A percentile compares a stretch with the other conserved stretches of the same genome.
Conservation (phyloP, 2,797 vertebrate genomes). For the Clarias platycephalus region DNA sequence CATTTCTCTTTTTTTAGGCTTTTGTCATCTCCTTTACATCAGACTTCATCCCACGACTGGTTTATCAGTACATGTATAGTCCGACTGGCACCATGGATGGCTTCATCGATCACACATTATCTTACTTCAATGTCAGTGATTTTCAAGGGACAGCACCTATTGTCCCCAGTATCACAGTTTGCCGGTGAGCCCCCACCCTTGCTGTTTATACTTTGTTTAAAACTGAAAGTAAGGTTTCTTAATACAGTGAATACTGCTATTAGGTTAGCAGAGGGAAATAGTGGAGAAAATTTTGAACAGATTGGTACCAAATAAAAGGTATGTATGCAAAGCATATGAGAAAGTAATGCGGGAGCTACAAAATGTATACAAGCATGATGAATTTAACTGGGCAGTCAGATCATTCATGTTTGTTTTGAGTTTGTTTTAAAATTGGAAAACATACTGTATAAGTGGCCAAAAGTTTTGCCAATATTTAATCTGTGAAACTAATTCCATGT, state of each 20-base stretch:
- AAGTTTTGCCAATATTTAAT: neutral
- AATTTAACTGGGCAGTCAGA: neutral
- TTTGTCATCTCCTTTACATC: conserved; percentile 97
- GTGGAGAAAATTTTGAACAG: neutral
- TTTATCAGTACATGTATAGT: conserved; percentile 95
- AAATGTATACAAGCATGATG: neutral
- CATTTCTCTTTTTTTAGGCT: conserved; percentile 73
- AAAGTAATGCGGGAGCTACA: neutral
- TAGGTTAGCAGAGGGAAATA: neutral
- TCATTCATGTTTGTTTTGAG: no score
- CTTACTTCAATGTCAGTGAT: conserved; percentile 93
- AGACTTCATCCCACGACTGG: conserved; percentile 94
- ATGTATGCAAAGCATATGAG: neutral
- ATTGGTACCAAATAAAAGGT: neutral
- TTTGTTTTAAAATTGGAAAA: neutral
- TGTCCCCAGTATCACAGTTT: conserved; percentile 77
- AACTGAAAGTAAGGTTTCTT: neutral
- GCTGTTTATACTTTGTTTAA: neutral
- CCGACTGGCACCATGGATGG: conserved; percentile 91
- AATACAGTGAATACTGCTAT: neutral
- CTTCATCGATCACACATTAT: conserved; percentile 96
- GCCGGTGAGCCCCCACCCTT: conserved; percentile 78
- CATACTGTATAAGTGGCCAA: neutral
- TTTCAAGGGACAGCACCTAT: conserved; percentile 85
- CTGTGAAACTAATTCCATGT: neutral